These are phyloP conservation scores for Conchocele bisecta DNA, from an alignment of 2,888 invertebrate species.

Conservation along the genomic window DNA sequence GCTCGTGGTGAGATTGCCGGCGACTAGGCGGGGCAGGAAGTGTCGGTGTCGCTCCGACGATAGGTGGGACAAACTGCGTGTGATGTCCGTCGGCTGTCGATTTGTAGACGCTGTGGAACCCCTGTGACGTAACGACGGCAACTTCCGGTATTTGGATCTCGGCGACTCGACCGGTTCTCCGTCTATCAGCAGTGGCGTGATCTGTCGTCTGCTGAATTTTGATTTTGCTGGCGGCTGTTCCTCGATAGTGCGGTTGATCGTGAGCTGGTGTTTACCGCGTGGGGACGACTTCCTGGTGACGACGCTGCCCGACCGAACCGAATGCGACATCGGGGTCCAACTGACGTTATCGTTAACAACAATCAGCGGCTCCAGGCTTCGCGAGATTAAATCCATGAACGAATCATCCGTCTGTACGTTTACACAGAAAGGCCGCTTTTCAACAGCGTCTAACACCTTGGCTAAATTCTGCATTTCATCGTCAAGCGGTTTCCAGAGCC, in stretches of 20 bases:
- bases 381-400: constrained; percentile 41
- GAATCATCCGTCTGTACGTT: constrained; percentile 44
- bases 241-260: background rate
- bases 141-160: background rate
- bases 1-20: constrained; percentile 37
- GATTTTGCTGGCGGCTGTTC: too few relatives aligned
- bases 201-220: background rate
- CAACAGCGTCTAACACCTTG: constrained; percentile 47
- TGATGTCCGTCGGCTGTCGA: background rate
- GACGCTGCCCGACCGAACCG: constrained; percentile 13
- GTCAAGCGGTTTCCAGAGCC: constrained; percentile 54
- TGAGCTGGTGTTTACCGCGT: background rate
- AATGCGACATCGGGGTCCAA: constrained; percentile 47
- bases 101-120: background rate
- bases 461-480: constrained; percentile 54
- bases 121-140: background rate
- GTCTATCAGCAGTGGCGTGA: background rate
- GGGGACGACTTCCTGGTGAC: background rate
- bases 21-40: constrained; percentile 42
- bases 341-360: constrained; percentile 51
- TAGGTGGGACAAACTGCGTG: too few relatives aligned
- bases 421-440: constrained; percentile 54
- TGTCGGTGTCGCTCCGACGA: constrained; percentile 45
- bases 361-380: constrained; percentile 44
- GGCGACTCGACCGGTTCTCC: too few relatives aligned